A percentile compares a stretch with the other conserved stretches of the same genome.
Conservation (phyloP, 2,888 invertebrate species). For the Orchesella flavescens region DNA sequence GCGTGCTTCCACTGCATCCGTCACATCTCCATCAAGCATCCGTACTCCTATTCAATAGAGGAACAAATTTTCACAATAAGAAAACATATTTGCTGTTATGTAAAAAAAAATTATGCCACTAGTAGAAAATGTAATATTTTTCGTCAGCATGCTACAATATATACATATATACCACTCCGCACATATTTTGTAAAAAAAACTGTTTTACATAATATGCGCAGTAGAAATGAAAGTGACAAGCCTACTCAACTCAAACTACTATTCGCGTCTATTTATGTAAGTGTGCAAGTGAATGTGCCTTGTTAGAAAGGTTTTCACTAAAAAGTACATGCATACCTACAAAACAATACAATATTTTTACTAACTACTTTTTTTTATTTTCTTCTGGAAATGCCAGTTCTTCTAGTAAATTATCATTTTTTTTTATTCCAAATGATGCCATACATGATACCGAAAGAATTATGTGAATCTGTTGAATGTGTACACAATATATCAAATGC, state of each 20-base stretch:
- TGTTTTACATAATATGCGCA: no score
- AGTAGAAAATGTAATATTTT: not conserved
- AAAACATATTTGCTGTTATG: not conserved
- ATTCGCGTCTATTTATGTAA: no score
- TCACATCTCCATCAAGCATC: constrained; percentile 98
- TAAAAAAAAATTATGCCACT: not conserved
- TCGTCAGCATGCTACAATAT: not conserved
- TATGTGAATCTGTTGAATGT: not conserved
- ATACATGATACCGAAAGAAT: not conserved
- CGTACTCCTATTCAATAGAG: constrained; percentile 83
- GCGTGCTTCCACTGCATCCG: constrained; percentile 97
- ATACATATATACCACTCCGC: not conserved
- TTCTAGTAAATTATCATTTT: constrained; percentile 39
- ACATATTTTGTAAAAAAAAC: not conserved
- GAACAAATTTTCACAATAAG: not conserved
- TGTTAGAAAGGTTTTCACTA: no score
- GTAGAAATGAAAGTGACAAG: no score
- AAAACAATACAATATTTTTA: constrained; percentile 33
- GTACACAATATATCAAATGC: not conserved
- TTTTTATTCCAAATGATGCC: not conserved
- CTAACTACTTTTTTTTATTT: constrained; percentile 26
- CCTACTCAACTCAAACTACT: no score
- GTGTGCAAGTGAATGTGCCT: no score
- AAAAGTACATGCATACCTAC: not conserved
- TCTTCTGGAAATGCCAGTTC: constrained; percentile 37